Evolutionary conservation across 2,113 vertebrate genomes (phyloP).

Genomic region (Vulpes lagopus): DNA sequence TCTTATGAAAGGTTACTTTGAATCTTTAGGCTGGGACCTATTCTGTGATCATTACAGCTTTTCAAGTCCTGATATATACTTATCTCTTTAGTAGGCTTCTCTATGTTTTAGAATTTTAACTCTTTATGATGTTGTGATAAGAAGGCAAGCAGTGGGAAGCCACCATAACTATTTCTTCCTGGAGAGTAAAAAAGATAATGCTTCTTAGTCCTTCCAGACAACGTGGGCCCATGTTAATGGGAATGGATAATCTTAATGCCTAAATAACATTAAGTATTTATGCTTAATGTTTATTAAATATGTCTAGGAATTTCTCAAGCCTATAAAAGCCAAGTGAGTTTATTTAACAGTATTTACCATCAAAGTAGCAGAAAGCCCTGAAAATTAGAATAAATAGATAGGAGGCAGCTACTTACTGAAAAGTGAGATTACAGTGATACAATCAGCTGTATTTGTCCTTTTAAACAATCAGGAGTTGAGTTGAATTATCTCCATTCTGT

Average conservation of each 20-base stretch:
- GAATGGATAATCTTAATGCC: background rate
- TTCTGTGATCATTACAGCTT: constrained; percentile 66
- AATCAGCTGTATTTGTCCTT: background rate
- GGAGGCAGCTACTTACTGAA: background rate
- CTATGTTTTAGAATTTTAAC: constrained; percentile 70
- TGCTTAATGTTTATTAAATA: constrained; percentile 40
- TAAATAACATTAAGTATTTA: background rate
- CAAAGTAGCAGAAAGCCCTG: constrained; percentile 32
- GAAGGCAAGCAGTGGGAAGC: constrained; percentile 30
- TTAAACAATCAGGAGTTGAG: constrained; percentile 35
- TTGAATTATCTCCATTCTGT: background rate
- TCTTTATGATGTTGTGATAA: constrained; percentile 63
- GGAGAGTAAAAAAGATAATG: constrained; percentile 44
- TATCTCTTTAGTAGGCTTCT: constrained; percentile 54
- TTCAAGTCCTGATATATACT: constrained; percentile 63
- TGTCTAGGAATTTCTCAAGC: background rate
- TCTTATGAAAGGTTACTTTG: constrained; percentile 73
- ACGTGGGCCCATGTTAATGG: background rate
- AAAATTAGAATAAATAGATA: constrained; percentile 39
- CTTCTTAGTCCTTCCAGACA: constrained; percentile 26
- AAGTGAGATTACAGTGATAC: constrained; percentile 16
- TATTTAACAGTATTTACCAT: constrained; percentile 52
- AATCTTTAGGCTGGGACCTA: constrained; percentile 71
- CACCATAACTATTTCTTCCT: constrained; percentile 36
- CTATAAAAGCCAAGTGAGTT: background rate